Percentiles rank a stretch among this genome's conserved stretches.
Evolutionary conservation across 2,113 vertebrate genomes (phyloP).

Genomic region (Periophthalmodon schlosseri): DNA sequence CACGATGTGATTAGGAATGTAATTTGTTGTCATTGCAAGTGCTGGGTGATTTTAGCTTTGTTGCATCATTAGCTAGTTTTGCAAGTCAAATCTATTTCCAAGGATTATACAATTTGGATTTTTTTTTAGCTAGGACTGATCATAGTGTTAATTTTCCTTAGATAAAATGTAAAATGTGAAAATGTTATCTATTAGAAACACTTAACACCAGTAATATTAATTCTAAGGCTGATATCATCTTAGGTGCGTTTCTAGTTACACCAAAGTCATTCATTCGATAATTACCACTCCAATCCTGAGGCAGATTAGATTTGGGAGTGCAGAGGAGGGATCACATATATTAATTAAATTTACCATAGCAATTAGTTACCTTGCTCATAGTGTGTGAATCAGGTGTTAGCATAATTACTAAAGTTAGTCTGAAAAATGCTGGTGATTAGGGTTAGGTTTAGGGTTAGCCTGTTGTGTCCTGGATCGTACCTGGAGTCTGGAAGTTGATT

Average conservation of each 20-base stretch:
- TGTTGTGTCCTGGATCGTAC: slow-evolving; percentile 66
- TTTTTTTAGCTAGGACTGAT: not conserved
- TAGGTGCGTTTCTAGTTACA: not conserved
- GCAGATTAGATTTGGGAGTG: not conserved
- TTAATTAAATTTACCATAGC: not conserved
- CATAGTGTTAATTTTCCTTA: not conserved
- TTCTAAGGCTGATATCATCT: not conserved
- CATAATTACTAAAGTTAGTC: not conserved
- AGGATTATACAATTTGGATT: slow-evolving; percentile 16
- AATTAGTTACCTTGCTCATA: not conserved
- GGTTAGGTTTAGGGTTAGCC: not conserved
- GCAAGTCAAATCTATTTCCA: slow-evolving; percentile 17
- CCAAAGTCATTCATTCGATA: not conserved
- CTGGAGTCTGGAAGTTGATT: slow-evolving; percentile 98
- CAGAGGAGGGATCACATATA: not conserved
- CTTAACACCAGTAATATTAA: not conserved
- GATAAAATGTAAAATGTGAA: not conserved
- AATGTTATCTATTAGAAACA: not conserved
- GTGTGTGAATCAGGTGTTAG: not conserved
- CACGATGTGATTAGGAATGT: slow-evolving; percentile 29
- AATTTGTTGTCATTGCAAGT: not conserved
- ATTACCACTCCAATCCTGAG: not conserved
- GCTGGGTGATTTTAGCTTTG: slow-evolving; percentile 11
- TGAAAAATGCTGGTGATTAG: not conserved
- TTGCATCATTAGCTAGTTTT: slow-evolving; percentile 14